Percentiles rank a stretch among this genome's conserved stretches.
Evolutionary conservation across 2,113 vertebrate genomes (phyloP).

Genomic region (Labeo catla): DNA sequence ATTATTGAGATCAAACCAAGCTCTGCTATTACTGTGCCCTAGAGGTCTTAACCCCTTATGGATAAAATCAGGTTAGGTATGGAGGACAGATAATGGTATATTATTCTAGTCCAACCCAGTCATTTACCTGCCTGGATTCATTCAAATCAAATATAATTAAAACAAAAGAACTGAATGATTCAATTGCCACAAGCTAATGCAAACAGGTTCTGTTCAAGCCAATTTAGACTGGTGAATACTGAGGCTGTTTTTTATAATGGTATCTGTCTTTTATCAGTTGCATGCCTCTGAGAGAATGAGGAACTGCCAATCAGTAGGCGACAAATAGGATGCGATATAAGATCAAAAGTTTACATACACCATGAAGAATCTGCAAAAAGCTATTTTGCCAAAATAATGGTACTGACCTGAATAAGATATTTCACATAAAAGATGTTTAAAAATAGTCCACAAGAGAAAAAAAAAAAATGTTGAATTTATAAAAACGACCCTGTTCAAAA

Average conservation of each 20-base stretch:
- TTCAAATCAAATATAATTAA: background rate
- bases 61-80: background rate
- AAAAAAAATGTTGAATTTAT: too few relatives aligned
- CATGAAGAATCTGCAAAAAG: too few relatives aligned
- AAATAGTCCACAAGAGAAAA: too few relatives aligned
- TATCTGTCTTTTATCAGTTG: background rate
- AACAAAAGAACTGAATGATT: background rate
- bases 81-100: background rate
- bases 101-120: background rate
- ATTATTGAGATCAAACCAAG: background rate
- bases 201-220: background rate
- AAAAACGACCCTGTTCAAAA: too few relatives aligned
- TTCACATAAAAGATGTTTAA: too few relatives aligned
- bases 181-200: background rate
- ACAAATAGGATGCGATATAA: background rate
- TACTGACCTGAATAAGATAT: too few relatives aligned
- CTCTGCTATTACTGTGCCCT: background rate
- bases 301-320: background rate
- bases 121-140: background rate
- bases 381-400: too few relatives aligned
- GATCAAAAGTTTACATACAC: too few relatives aligned
- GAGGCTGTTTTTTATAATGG: background rate
- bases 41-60: background rate
- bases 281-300: background rate
- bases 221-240: background rate